These are phyloP conservation scores for Amblyteles armatorius DNA, from an alignment of 2,888 invertebrate genomes.

Conservation along the genomic window DNA sequence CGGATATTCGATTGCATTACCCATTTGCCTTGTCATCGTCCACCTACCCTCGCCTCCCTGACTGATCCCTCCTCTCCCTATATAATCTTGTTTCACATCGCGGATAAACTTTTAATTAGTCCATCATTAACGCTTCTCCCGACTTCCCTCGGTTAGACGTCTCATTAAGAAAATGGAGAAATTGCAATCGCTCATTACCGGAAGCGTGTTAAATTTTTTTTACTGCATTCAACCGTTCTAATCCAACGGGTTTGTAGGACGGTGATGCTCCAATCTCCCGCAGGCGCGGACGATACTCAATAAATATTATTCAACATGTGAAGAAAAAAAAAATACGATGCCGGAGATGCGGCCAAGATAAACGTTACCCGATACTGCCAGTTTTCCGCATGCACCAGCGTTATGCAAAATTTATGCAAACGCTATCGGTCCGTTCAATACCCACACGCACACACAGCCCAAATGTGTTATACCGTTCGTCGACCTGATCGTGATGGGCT, in stretches of 20 bases:
- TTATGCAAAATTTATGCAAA: conserved; percentile 23
- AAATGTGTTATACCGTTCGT: conserved; percentile 9
- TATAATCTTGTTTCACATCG: conserved; percentile 13
- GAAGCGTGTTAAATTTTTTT: not conserved
- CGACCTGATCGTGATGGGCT: not conserved
- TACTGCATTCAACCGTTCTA: not conserved
- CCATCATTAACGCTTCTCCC: conserved; percentile 30
- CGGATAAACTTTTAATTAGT: conserved; percentile 55
- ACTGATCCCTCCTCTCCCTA: not conserved
- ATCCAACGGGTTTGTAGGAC: not conserved
- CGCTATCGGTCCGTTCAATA: conserved; percentile 6
- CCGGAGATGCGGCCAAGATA: not conserved
- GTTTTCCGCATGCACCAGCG: not conserved
- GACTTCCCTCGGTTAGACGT: not conserved
- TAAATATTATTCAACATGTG: not conserved
- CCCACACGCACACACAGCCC: not conserved
- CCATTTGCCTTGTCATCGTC: not conserved
- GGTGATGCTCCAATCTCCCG: no score
- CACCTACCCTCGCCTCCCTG: not conserved
- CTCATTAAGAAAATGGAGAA: not conserved
- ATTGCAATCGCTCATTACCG: no score
- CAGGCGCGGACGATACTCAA: not conserved
- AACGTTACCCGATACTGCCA: not conserved
- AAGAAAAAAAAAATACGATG: not conserved
- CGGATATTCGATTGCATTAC: conserved; percentile 1